Evolutionary conservation across 2,797 vertebrate species (phyloP).

Genomic region (Hipposideros larvatus): DNA sequence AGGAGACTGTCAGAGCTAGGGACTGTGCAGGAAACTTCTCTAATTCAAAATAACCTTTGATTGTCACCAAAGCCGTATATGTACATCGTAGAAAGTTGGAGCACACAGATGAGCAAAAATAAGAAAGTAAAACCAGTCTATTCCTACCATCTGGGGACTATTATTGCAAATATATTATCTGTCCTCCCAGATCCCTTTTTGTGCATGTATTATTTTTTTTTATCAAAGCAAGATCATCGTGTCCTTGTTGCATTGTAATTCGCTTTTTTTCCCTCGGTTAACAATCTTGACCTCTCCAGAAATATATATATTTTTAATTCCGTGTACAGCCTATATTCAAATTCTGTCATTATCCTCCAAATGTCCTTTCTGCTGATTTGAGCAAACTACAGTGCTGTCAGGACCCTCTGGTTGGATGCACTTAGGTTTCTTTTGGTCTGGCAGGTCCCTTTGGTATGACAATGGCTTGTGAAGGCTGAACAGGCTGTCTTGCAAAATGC

Average conservation of each 20-base stretch:
- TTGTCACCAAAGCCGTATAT: background rate
- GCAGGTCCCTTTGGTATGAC: background rate
- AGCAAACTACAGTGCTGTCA: rapidly evolving
- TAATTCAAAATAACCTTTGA: background rate
- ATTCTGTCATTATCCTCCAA: background rate
- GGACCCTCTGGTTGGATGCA: background rate
- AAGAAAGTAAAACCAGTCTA: background rate
- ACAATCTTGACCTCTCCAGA: background rate
- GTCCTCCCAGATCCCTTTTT: background rate
- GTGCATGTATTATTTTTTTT: background rate
- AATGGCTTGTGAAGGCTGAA: background rate
- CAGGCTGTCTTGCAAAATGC: background rate
- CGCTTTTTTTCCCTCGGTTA: background rate
- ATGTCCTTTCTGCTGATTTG: background rate
- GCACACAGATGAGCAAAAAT: background rate
- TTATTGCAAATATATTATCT: background rate
- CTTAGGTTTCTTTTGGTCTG: background rate
- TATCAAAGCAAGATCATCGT: background rate
- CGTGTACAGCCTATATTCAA: background rate
- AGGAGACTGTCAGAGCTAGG: background rate
- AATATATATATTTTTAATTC: background rate
- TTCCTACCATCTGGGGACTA: background rate
- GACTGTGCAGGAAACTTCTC: background rate
- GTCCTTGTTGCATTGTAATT: background rate
- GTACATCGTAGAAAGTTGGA: background rate